phyloP scores from a whole-genome alignment of 2,113 vertebrate genomes.

The Otus sunia region DNA sequence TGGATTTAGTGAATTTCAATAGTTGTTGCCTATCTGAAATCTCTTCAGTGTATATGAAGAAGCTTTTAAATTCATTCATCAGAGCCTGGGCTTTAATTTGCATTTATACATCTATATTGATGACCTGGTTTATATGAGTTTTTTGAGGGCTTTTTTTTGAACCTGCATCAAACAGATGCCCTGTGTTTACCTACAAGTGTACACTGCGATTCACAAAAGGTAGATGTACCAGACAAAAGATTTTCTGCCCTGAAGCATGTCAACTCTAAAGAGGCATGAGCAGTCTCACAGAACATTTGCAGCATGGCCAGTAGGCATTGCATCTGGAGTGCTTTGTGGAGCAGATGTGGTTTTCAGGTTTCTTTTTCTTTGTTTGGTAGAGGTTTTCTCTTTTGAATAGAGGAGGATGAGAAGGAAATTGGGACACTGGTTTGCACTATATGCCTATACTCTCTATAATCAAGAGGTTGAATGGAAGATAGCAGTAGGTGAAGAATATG shows the following conservation, averaged over 20 bases:
- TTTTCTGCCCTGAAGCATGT: slow-evolving; percentile 38
- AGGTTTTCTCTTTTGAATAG: not conserved
- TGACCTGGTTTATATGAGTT: not conserved
- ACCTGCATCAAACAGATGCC: not conserved
- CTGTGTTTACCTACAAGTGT: not conserved
- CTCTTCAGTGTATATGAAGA: not conserved
- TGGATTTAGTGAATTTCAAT: not conserved
- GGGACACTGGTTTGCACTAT: not conserved
- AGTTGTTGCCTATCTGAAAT: not conserved
- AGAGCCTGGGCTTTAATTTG: not conserved
- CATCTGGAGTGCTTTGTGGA: slow-evolving; percentile 40
- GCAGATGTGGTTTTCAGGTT: slow-evolving; percentile 54
- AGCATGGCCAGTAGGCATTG: slow-evolving; percentile 32
- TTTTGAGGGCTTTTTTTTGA: not conserved
- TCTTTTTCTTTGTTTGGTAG: not conserved
- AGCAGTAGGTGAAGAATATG: not conserved
- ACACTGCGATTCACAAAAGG: not conserved
- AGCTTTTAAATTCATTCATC: not conserved
- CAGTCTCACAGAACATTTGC: slow-evolving; percentile 44
- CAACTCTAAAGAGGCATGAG: slow-evolving; percentile 35
- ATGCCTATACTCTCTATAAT: not conserved
- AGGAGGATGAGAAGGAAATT: not conserved
- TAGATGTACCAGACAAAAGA: slow-evolving; percentile 36
- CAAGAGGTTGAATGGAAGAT: not conserved
- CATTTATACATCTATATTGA: not conserved